phyloP scores from a whole-genome alignment of 2,888 invertebrate genomes.

The Willowsia nigromaculata region DNA sequence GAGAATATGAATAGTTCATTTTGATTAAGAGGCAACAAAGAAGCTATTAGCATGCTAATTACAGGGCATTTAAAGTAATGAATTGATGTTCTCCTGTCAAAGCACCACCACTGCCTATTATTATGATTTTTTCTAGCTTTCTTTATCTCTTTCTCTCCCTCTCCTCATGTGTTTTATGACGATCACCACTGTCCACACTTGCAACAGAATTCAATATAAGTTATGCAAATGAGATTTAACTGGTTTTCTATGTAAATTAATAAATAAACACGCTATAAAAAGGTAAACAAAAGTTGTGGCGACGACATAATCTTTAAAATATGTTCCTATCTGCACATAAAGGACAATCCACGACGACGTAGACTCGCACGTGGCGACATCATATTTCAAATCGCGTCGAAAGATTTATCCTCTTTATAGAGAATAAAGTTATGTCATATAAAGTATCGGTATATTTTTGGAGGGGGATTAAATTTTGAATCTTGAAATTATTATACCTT shows the following conservation, averaged over 20 bases:
- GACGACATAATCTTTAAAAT: neutral
- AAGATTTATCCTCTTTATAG: too few relatives aligned
- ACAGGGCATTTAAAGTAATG: slow-evolving; percentile 56
- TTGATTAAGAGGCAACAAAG: slow-evolving; percentile 31
- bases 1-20: slow-evolving; percentile 15
- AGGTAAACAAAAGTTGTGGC: slow-evolving; percentile 17
- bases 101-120: neutral
- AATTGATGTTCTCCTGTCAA: slow-evolving; percentile 63
- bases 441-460: neutral
- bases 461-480: neutral
- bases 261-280: slow-evolving; percentile 18
- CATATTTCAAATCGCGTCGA: neutral
- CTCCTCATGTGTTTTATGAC: neutral
- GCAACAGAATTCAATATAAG: neutral
- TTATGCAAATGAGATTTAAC: neutral
- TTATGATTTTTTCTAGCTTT: neutral
- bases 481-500: neutral
- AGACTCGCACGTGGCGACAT: neutral
- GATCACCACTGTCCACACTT: slow-evolving; percentile 10
- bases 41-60: slow-evolving; percentile 59
- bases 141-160: neutral
- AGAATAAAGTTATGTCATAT: neutral
- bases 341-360: neutral
- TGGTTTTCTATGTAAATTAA: neutral
- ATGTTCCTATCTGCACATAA: neutral